Conservation (phyloP, 2,797 vertebrate species). For the Apogon talboti region DNA sequence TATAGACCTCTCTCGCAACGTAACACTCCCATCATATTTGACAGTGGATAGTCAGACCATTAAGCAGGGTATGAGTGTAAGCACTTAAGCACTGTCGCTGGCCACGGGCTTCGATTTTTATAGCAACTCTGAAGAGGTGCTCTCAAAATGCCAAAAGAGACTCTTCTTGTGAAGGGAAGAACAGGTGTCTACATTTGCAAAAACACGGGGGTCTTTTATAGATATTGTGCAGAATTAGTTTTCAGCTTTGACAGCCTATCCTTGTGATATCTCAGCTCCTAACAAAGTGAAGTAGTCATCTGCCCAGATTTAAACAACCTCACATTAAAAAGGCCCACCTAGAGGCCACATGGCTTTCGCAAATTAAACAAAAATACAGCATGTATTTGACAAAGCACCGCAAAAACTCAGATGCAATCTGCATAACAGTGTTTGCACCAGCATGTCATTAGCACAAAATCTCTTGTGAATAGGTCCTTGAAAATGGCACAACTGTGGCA, state of each 20-base stretch:
- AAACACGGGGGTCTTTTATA: slow-evolving; percentile 20
- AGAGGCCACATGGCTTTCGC: not conserved
- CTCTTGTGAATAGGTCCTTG: no score
- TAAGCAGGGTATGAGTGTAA: slow-evolving; percentile 29
- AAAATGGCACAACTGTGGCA: no score
- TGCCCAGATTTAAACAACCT: slow-evolving; percentile 24
- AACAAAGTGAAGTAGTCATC: slow-evolving; percentile 38
- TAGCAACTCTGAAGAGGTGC: slow-evolving; percentile 34
- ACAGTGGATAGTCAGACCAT: slow-evolving; percentile 37
- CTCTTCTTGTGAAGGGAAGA: slow-evolving; percentile 32
- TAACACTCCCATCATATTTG: slow-evolving; percentile 33
- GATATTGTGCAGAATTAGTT: slow-evolving; percentile 33
- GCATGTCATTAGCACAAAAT: no score
- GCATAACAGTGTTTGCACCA: no score
- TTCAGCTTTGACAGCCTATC: slow-evolving; percentile 19
- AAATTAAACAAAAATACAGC: not conserved
- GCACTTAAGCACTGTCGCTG: slow-evolving; percentile 21
- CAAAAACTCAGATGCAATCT: no score
- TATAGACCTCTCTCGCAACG: slow-evolving; percentile 43
- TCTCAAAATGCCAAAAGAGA: slow-evolving; percentile 32
- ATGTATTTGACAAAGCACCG: no score
- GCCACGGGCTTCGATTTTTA: slow-evolving; percentile 27
- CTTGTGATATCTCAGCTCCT: slow-evolving; percentile 30
- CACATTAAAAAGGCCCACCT: not conserved
- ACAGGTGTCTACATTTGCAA: slow-evolving; percentile 42